These are phyloP conservation scores for Cheilosia impressa DNA, from an alignment of 2,888 invertebrate genomes.

Conservation along the genomic window DNA sequence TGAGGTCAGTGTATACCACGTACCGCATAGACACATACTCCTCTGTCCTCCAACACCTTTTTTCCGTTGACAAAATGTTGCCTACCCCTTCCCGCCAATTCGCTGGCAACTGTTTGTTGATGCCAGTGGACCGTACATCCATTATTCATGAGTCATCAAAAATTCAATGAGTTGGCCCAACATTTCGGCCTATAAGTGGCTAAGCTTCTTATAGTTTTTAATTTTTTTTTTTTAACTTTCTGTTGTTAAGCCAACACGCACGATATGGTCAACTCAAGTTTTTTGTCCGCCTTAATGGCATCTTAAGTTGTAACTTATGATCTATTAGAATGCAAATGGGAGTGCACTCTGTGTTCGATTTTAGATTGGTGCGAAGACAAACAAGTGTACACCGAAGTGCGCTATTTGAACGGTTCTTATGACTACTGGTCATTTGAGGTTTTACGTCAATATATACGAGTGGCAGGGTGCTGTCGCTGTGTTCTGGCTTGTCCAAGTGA, in stretches of 20 bases:
- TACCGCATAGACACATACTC: conserved; percentile 43
- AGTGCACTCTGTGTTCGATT: background rate
- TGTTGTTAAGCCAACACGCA: conserved; percentile 27
- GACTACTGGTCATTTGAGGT: conserved; percentile 20
- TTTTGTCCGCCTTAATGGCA: conserved; percentile 26
- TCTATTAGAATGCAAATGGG: conserved; percentile 46
- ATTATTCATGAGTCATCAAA: conserved; percentile 55
- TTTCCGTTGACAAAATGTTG: conserved; percentile 20
- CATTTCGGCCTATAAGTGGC: conserved; percentile 48
- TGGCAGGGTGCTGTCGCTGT: background rate
- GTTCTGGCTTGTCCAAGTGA: conserved; percentile 35
- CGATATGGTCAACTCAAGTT: background rate
- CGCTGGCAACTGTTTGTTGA: background rate
- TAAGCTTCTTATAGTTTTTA: conserved; percentile 40
- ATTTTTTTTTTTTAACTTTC: conserved; percentile 44
- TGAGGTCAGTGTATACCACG: conserved; percentile 55
- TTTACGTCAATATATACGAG: conserved; percentile 8
- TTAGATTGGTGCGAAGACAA: background rate
- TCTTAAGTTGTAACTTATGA: conserved; percentile 48
- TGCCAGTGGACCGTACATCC: conserved; percentile 8
- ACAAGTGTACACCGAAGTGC: conserved; percentile 29
- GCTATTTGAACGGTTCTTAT: conserved; percentile 13
- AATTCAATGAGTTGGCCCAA: conserved; percentile 51
- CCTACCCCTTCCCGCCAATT: background rate
- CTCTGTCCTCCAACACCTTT: background rate